Percentiles rank a stretch among this genome's conserved stretches.
phyloP scores from a whole-genome alignment of 2,113 vertebrate genomes.

The Ia io region DNA sequence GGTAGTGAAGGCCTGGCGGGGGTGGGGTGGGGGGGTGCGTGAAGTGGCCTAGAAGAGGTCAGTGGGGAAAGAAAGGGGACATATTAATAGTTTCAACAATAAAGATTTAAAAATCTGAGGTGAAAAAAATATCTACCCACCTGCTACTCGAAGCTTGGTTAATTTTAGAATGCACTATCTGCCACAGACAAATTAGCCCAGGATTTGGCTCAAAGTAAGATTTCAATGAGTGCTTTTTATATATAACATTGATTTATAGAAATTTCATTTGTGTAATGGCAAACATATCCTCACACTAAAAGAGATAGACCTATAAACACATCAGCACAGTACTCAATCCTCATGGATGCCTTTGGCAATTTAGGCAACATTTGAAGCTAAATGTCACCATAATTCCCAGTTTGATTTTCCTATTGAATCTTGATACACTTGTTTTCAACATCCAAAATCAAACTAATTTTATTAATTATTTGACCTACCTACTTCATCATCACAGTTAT shows the following conservation, averaged over 20 bases:
- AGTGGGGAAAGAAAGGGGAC: too few relatives aligned
- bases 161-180: neutral
- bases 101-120: neutral
- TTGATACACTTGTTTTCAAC: neutral
- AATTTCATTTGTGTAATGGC: slow-evolving; percentile 23
- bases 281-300: neutral
- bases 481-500: neutral
- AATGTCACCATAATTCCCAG: neutral
- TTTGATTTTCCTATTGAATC: slow-evolving; percentile 13
- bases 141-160: neutral
- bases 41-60: too few relatives aligned
- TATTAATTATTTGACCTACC: neutral
- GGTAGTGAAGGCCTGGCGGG: too few relatives aligned
- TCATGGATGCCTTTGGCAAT: neutral
- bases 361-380: neutral
- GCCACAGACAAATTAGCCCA: neutral
- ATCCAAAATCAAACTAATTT: neutral
- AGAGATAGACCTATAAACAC: neutral
- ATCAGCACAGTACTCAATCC: neutral
- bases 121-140: neutral
- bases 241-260: neutral
- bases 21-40: too few relatives aligned
- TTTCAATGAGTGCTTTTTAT: neutral
- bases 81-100: too few relatives aligned
- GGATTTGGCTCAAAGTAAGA: neutral